Evolutionary conservation across 2,113 vertebrate genomes (phyloP).

Genomic region (Perca flavescens): DNA sequence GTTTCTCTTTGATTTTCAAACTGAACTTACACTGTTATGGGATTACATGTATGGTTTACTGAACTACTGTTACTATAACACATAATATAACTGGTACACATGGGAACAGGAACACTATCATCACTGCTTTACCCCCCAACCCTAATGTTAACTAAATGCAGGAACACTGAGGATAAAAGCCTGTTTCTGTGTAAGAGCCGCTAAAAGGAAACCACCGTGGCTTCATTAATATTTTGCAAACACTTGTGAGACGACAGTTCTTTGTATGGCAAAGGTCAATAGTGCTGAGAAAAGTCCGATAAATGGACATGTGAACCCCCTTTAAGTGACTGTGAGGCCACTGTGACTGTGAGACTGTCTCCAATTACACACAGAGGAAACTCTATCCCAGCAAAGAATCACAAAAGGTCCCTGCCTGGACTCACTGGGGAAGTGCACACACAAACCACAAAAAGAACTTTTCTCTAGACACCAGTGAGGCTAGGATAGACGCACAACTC

Average conservation of each 20-base stretch:
- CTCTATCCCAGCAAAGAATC: constrained; percentile 39
- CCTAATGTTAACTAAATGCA: constrained; percentile 26
- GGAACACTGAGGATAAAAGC: constrained; percentile 2
- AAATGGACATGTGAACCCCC: constrained; percentile 59
- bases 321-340: constrained; percentile 62
- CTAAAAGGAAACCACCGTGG: constrained; percentile 23
- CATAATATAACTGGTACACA: background rate
- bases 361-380: constrained; percentile 57
- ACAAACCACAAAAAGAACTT: constrained; percentile 12
- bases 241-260: constrained; percentile 12
- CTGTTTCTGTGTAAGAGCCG: constrained; percentile 2
- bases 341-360: constrained; percentile 46
- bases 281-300: constrained; percentile 44
- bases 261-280: constrained; percentile 40
- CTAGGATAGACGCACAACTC: background rate
- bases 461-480: background rate
- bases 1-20: background rate
- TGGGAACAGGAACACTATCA: background rate
- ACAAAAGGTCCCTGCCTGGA: constrained; percentile 37
- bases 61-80: background rate
- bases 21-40: background rate
- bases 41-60: background rate
- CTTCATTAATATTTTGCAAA: constrained; percentile 49
- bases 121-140: background rate
- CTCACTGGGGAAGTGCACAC: constrained; percentile 11